Evolutionary conservation across 1,140 invertebrate species (phyloP).

Genomic region (Lysiphlebus fabarum): DNA sequence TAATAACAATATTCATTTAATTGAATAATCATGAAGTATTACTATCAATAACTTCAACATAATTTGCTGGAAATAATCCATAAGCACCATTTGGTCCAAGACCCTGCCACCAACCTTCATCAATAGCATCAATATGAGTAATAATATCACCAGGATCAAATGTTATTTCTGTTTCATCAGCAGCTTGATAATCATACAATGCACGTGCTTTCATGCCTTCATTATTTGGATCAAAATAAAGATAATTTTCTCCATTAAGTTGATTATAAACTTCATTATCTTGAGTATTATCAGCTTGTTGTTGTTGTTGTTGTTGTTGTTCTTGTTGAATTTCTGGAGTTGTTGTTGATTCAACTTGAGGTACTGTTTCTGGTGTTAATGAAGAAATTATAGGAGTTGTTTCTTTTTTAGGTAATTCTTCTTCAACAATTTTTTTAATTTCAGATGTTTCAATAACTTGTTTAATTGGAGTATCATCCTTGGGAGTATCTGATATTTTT

Average conservation of each 20-base stretch:
- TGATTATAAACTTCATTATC: slow-evolving; percentile 44
- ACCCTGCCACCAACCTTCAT: slow-evolving; percentile 98
- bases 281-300: background rate
- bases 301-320: too few relatives aligned
- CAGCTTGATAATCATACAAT: slow-evolving; percentile 96
- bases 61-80: slow-evolving; percentile 90
- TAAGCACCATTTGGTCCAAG: slow-evolving; percentile 72
- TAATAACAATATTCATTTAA: too few relatives aligned
- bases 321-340: too few relatives aligned
- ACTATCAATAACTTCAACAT: slow-evolving; percentile 76
- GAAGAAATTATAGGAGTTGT: background rate
- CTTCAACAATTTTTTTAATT: slow-evolving; percentile 9
- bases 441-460: background rate
- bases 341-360: background rate
- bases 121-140: slow-evolving; percentile 90
- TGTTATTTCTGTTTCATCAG: slow-evolving; percentile 93
- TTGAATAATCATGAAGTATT: slow-evolving; percentile 34
- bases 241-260: slow-evolving; percentile 38
- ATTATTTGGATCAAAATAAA: slow-evolving; percentile 47
- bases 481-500: slow-evolving; percentile 25
- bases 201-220: slow-evolving; percentile 73
- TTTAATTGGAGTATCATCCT: background rate
- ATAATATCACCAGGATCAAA: slow-evolving; percentile 96
- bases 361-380: background rate
- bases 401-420: slow-evolving; percentile 3